Conservation (phyloP, 2,113 vertebrate species). For the Theristicus caerulescens region DNA sequence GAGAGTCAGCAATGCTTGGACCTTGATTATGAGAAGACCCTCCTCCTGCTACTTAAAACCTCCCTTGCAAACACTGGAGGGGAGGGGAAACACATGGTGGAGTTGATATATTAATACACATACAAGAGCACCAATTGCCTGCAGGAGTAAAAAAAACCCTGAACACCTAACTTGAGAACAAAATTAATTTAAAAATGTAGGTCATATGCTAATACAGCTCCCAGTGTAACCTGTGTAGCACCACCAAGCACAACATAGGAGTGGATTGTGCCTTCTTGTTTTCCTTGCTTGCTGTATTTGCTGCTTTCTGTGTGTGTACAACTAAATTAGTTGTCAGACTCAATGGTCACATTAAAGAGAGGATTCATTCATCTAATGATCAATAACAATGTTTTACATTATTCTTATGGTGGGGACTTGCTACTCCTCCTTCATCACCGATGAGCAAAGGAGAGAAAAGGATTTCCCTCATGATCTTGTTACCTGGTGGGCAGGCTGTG, state of each 20-base stretch:
- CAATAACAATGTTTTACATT: not conserved
- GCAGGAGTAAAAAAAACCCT: slow-evolving; percentile 3
- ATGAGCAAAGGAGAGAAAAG: not conserved
- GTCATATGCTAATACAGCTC: slow-evolving; percentile 59
- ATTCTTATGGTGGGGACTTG: not conserved
- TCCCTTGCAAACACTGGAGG: slow-evolving; percentile 33
- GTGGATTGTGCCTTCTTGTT: not conserved
- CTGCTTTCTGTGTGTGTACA: not conserved
- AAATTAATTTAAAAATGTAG: slow-evolving; percentile 66
- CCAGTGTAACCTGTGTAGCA: slow-evolving; percentile 31
- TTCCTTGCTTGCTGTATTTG: not conserved
- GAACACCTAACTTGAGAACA: slow-evolving; percentile 51
- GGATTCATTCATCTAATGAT: not conserved
- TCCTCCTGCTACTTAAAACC: slow-evolving; percentile 33
- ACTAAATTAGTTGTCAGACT: not conserved
- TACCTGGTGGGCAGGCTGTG: not conserved
- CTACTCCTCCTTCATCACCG: not conserved
- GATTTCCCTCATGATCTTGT: not conserved
- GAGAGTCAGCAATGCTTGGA: slow-evolving; percentile 57
- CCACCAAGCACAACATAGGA: not conserved
- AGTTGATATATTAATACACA: slow-evolving; percentile 49
- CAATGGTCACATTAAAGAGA: not conserved
- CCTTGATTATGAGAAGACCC: slow-evolving; percentile 44
- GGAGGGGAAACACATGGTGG: slow-evolving; percentile 52
- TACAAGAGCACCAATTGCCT: slow-evolving; percentile 52